Evolutionary conservation across 2,797 vertebrate genomes (phyloP), one percentile per base, ranked within the genome.

Genomic region (Catharus ustulatus): DNA sequence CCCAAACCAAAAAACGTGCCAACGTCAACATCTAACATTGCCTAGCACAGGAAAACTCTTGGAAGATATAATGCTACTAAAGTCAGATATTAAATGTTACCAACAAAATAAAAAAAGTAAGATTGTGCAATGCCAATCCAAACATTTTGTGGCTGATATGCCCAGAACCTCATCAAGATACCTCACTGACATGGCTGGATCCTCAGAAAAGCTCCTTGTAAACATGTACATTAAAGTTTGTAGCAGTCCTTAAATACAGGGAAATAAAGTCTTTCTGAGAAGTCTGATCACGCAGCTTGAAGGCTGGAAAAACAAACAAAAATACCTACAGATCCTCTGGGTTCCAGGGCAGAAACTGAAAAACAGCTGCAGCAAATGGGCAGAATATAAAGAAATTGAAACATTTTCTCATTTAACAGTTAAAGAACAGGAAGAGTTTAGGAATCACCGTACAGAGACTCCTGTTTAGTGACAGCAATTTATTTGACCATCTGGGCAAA

Each of bases 401-500:
- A 78, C 73, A 82, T 88, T 94, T 97, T 86, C 83, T 93, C 61
- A 67, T 89, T 90, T 66, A 96, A 89, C 34, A 67, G 71, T 86
- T 96, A 84, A 91, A 75, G 67, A 73, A 88, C 61, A 94, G 93
- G 80, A 97, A 96, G 92, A 87, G 78, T 86, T 94, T 82, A 93
- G 74, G 80, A 91, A 91, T 91, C 66, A 61, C 83, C 23, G 5
- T 58, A 90, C 59, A 79, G 95, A 84, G 93, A 86, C 55, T 96
- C 77, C 77, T 90, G 93, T 94, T 96, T 75, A 96, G 85, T 91
- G 95, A 94, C 91, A 94, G 94, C 83, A 94, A 94, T 97, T 97
- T 94, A 96, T 96, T 90, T 82, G 89, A 94, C 87, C 95, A 95
- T 95, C 96, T 95, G 94, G 94, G 79, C 78, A 89, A 95, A 96